Evolutionary conservation across 2,797 vertebrate genomes (phyloP).

Genomic region (Onychomys leucogaster): DNA sequence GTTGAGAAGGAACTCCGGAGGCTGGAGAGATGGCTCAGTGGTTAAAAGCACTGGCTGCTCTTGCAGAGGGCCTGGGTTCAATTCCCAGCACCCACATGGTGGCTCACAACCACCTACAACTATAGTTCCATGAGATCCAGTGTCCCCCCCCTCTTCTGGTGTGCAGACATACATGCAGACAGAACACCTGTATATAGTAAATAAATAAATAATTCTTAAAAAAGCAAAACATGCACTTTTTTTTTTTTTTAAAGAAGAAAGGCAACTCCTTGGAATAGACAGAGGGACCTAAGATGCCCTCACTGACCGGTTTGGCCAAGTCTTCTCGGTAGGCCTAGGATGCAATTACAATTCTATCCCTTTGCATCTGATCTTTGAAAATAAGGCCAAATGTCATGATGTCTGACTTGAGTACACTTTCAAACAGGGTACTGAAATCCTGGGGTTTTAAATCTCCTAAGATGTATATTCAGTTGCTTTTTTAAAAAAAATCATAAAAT

Average conservation of each 20-base stretch:
- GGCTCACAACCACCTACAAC: background rate
- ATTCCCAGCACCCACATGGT: background rate
- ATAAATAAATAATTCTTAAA: background rate
- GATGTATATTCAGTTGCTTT: background rate
- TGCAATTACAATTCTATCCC: conserved; percentile 19
- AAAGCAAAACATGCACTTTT: background rate
- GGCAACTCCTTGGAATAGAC: background rate
- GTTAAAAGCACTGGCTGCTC: background rate
- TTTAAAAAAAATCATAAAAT: background rate
- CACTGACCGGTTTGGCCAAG: background rate
- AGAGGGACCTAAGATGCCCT: too few species aligned
- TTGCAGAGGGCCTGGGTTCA: background rate
- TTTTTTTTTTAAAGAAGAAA: background rate
- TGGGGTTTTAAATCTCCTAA: conserved; percentile 42
- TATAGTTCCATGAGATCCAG: background rate
- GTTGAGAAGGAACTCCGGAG: background rate
- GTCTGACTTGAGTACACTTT: conserved; percentile 6
- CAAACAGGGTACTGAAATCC: conserved; percentile 20
- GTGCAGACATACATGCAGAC: background rate
- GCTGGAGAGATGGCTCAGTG: background rate
- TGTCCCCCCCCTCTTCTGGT: background rate
- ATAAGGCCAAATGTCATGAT: conserved; percentile 17
- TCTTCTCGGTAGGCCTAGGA: background rate
- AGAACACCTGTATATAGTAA: background rate
- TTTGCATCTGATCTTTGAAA: conserved; percentile 50